Evolutionary conservation across 2,113 vertebrate species (phyloP), one percentile per base, ranked within the genome.

Genomic region (Dryoscopus gambensis): DNA sequence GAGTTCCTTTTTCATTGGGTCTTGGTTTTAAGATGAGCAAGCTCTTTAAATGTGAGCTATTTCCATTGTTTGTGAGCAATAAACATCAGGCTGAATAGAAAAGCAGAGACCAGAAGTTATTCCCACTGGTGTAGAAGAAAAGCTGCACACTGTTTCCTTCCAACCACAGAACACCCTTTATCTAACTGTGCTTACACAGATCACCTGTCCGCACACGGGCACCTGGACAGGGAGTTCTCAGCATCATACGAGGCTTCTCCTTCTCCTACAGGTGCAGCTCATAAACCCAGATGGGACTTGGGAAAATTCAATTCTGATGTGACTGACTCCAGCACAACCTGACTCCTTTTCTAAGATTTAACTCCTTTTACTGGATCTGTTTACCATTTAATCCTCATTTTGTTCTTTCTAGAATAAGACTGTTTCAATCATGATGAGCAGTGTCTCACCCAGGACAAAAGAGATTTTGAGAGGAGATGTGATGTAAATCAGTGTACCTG

Each of bases 21-120:
- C 62, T 93, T 62, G 70, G 53, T 37, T 96, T 93, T 85, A 94
- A 96, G 93, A 89, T 92, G 89, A 95, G 84, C 74, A 92, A 94
- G 79, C 9, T 0, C 55, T 97, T 95, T 64, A 93, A 89, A 89
- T 84, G 75, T 63, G 88, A 93, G 84, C 76, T 90, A 30, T 92
- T 95, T 69, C 93, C 77, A 93, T 90, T 94, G 74, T 91, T 96
- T 84, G 84, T 86, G 85, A 64, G 83, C 69, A 90, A 84, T 90
- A 95, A 94, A 92, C 73, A 86, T 57, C 77, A 78, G 37, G 69
- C 76, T 91, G 92, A 93, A 62, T 13, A 81, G 86, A 86, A 92
- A 92, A 93, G 84, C 53, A 81, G 92, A 82, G 49, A 81, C 14
- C 79, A 88, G 28, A 74, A 81, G 49, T 91, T 81, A 64, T 77